Conservation (phyloP, 2,113 vertebrate genomes). For the Leptobrachium ailaonicum region DNA sequence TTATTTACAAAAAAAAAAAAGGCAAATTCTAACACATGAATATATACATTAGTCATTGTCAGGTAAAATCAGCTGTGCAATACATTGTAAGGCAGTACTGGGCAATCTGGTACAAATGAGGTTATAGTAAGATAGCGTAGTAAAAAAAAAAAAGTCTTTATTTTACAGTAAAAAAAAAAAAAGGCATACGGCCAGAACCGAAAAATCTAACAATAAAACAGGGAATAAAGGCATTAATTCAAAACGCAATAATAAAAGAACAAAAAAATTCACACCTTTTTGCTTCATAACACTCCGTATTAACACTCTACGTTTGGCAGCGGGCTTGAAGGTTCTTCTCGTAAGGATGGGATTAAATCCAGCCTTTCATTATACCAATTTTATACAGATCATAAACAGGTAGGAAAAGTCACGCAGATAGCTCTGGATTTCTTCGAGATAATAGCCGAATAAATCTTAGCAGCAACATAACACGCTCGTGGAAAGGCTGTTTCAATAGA, state of each 20-base stretch:
- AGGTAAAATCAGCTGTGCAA: not conserved
- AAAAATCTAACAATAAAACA: too few relatives aligned
- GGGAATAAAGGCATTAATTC: too few relatives aligned
- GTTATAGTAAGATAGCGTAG: not conserved
- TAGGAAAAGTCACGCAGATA: slow-evolving; percentile 27
- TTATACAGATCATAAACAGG: slow-evolving; percentile 43
- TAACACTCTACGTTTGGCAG: slow-evolving; percentile 8
- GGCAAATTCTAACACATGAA: not conserved
- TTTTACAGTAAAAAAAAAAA: too few relatives aligned
- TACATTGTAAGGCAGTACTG: not conserved
- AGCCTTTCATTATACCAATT: slow-evolving; percentile 32
- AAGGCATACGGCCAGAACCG: too few relatives aligned
- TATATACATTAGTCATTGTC: not conserved
- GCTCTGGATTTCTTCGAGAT: slow-evolving; percentile 23
- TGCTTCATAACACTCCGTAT: not conserved
- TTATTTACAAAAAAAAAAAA: not conserved
- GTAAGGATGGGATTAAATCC: slow-evolving; percentile 28
- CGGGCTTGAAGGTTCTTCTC: slow-evolving; percentile 13
- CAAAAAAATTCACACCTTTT: slow-evolving; percentile 3
- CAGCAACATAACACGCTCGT: slow-evolving; percentile 5
- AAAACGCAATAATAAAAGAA: slow-evolving; percentile 6
- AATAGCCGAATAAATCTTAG: slow-evolving; percentile 36
- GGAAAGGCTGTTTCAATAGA: not conserved
- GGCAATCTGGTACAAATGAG: not conserved
- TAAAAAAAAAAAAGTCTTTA: too few relatives aligned